Conservation (phyloP, 2,113 vertebrate genomes). For the Ictalurus punctatus region DNA sequence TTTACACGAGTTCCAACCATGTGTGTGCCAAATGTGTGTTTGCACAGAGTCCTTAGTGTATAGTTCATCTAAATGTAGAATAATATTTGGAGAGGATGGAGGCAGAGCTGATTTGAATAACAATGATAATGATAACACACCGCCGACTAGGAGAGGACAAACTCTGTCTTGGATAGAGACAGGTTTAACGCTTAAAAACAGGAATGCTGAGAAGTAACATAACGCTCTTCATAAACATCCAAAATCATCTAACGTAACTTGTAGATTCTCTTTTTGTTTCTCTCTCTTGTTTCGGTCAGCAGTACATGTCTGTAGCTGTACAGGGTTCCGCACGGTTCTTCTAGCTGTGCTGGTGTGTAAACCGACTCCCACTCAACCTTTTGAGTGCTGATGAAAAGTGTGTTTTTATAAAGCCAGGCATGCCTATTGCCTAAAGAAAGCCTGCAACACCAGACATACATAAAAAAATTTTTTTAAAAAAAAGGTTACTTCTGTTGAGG, state of each 20-base stretch:
- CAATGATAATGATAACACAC: not conserved
- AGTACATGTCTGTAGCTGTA: not conserved
- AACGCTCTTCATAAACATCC: not conserved
- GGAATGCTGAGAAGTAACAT: not conserved
- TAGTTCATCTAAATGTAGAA: not conserved
- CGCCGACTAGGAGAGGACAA: not conserved
- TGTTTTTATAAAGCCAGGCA: not conserved
- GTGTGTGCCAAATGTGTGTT: conserved; percentile 41
- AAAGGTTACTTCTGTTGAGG: not conserved
- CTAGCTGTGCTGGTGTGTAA: not conserved
- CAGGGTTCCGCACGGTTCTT: not conserved
- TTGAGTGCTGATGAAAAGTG: conserved; percentile 16
- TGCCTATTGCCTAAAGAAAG: not conserved
- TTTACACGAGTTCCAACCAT: conserved; percentile 35
- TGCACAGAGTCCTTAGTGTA: conserved; percentile 17
- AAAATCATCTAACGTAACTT: not conserved
- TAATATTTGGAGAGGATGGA: conserved; percentile 11
- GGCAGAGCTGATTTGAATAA: conserved; percentile 5
- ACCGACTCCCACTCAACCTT: not conserved
- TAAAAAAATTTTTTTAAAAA: too few relatives aligned
- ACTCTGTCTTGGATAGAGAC: not conserved
- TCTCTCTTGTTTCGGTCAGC: not conserved
- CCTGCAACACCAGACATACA: not conserved
- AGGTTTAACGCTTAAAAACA: not conserved
- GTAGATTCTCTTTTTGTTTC: not conserved